Evolutionary conservation across 2,888 invertebrate species (phyloP), one percentile per base, ranked within the genome.

Genomic region (Mythimna lalbum): DNA sequence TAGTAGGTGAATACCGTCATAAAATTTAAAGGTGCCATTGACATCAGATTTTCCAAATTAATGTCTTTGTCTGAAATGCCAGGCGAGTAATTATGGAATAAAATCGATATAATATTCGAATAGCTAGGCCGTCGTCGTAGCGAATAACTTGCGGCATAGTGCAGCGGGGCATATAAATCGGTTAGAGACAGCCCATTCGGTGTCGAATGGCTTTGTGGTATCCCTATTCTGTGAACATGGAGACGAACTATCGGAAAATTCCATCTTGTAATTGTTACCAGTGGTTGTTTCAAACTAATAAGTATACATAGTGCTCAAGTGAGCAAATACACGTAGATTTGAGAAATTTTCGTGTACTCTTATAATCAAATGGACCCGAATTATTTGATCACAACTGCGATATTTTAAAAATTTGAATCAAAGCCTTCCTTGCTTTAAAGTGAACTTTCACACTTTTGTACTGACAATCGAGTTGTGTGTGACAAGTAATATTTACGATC

Each of bases 161-260:
- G 86, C 87, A 90, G 81, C 89, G 87, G 81, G 80, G 87, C 89
- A 88, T 90, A 92, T 92, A 92, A 92, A 93, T 93, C 88, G 90
- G 86, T 89, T 90, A 88, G 89, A 92, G 91, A 88, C 93, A 87
- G 88, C 92, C 92, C 91, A 90, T 90, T 92, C 90, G 91, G 89
- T 92, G 92, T 93, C 92, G 89, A 88, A 90, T 90, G 87, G 85
- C 88, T 86, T 82, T 86, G 78, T 78, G 74, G 82, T 82, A 85
- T 88, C 89, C 89, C 84, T 92, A 92, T 92, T 92, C 91, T 86
- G 86, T 80, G 62, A 80, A 81, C 79, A 86, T 73, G 67, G 31
- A 65, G 70, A 69, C 47, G 72, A 80, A 67, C 73, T 76, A 63
- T 65, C 72, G 77, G 69, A 74, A 76, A 76, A 84, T 78, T 69